Evolutionary conservation across 1,140 invertebrate species (phyloP), one percentile per base, ranked within the genome.

Genomic region (Caenorhabditis brenneri): DNA sequence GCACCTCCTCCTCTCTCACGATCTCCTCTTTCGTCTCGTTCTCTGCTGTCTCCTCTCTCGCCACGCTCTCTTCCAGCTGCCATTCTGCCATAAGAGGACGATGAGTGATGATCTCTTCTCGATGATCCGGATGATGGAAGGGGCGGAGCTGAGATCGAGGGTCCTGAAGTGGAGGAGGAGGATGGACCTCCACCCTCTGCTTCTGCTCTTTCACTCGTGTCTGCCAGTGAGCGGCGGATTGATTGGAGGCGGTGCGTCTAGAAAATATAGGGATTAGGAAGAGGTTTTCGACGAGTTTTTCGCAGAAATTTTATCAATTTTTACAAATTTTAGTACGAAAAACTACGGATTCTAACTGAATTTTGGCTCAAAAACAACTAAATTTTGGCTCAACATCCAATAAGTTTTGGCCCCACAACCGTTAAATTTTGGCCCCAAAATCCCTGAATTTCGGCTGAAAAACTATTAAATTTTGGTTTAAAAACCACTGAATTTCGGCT

Each of bases 191-290:
- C 31, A 10, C n/a, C 58, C 19, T 82, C 80, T 24, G 22, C 22
- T 29, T 78, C 81, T 19, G 3, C 16, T 22, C 69, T 5, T n/a
- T 80, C 69, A 33, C 19, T 36, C 0, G 82, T 79, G 10, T 85
- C 84, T 19, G 84, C 80, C 19, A 85, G 60, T 22, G 53, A 39
- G 39, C 84, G 42, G 19, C 84, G 51, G 4, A 81, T 58, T 16
- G 58, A 74, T 78, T 85, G 84, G 15, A 85, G 39, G 5, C 80
- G 69, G 12, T 48, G 84, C 4, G 60, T 65, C 79, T 84, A 29
- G 27, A 84, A 49, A 82, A 81, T 31, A 12, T n/a, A n/a, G n/a
- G n/a, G n/a, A n/a, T n/a, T n/a, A n/a, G n/a, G n/a, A n/a, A n/a
- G n/a, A n/a, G n/a, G n/a, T n/a, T n/a, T n/a, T n/a, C n/a, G n/a